Base-by-base conservation (phyloP, 2,888 invertebrate genomes). In the Sylvicola cinctus region DNA sequence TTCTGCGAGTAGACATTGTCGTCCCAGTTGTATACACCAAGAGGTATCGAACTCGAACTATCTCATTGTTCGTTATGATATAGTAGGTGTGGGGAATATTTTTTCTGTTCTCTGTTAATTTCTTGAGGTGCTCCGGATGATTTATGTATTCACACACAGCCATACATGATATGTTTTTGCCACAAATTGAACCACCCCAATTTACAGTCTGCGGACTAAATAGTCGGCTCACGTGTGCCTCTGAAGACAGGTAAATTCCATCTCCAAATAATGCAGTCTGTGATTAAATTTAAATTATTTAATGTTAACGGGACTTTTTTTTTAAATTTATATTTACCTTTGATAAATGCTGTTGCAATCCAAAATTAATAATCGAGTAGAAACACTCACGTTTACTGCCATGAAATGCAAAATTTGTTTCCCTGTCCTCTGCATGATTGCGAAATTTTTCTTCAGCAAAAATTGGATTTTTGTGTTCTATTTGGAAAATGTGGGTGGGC, bases 381-480 rank as follows among this genome's bases (percentile, higher is more conserved):
- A 84, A 80, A 49, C 81, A 77, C 50, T 81, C 81, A 40, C 83
- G 57, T 37, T 74, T 66, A 50, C 77, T 83, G 23, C 84, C 84
- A 51, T 84, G 83, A 50, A 73, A 85, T 3, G 79, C 83, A 48
- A 64, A 68, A 46, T 76, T 66, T 1, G 70, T 61, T 35, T 59
- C 62, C 47, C 64, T 62, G 36, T 62, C 61, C 44, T 63, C 62
- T 4, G 66, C 57, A 34, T 67, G 45, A 14, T 12, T 10, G 2
- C 16, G 20, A 70, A 73, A 76, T 45, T 63, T 66, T 30, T 59
- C 52, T 52, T 74, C 74, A 7, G 62, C 53, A 29, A 56, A 50
- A 1, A 68, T 67, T 45, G 66, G 66, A 36, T 55, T 52, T 2
- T 64, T 59, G 43, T 63, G 64, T 31, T 54, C 55, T 3, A 78